Evolutionary conservation across 2,797 vertebrate species (phyloP).

Genomic region (Cygnus olor): DNA sequence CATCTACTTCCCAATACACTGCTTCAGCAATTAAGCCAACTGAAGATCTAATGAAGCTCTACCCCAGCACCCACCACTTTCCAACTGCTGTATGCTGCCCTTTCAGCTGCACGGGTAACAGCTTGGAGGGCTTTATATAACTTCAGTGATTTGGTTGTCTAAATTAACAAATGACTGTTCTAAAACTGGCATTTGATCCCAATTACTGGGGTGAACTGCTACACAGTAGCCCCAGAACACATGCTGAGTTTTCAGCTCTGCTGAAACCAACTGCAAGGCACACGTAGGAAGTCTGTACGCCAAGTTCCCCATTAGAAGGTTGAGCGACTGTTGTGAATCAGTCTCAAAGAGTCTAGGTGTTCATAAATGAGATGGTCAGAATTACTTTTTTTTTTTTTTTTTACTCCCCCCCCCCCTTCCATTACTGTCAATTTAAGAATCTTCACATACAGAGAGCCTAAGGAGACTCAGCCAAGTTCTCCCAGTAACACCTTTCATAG

Average conservation of each 20-base stretch:
- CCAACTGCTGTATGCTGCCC: background rate
- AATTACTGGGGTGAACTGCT: background rate
- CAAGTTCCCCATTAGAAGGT: background rate
- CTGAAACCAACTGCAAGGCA: background rate
- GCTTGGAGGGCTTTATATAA: background rate
- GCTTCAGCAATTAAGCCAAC: background rate
- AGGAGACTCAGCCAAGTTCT: accelerated
- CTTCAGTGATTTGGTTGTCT: background rate
- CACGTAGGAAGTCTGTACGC: background rate
- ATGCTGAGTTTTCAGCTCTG: background rate
- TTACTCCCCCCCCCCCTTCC: too few relatives aligned
- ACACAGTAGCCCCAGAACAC: background rate
- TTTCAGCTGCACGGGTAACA: background rate
- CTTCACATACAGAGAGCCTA: background rate
- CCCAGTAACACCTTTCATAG: background rate
- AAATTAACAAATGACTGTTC: background rate
- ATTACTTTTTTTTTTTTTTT: background rate
- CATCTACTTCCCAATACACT: background rate
- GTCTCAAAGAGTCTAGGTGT: background rate
- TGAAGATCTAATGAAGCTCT: background rate
- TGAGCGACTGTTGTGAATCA: background rate
- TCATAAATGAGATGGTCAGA: accelerated
- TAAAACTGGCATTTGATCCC: background rate
- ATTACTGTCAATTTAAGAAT: background rate
- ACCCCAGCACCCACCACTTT: background rate